Conservation (phyloP, 2,888 invertebrate species). For the Chrysodeixis includens region DNA sequence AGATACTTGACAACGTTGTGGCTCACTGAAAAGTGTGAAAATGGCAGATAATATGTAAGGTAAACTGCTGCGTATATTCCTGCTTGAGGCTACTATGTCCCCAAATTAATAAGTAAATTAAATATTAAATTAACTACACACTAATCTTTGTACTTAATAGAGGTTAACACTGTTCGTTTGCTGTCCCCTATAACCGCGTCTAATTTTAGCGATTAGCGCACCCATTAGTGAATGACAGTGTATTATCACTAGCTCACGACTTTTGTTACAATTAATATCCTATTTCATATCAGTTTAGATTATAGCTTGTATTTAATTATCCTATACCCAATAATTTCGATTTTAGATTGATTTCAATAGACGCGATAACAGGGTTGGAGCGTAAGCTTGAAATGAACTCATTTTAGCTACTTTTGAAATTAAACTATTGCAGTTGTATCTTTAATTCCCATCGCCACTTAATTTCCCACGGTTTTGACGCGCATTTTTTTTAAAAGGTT, state of each 20-base stretch:
- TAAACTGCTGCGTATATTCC: no score
- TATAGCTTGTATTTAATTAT: slow-evolving; percentile 6
- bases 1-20: no score
- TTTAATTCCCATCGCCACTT: no score
- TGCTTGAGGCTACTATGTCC: no score
- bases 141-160: not conserved
- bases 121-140: no score
- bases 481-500: no score
- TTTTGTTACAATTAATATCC: not conserved
- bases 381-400: not conserved
- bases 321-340: not conserved
- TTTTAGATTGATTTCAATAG: not conserved
- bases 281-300: not conserved
- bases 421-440: no score
- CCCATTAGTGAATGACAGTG: not conserved
- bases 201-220: not conserved
- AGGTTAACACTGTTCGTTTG: not conserved
- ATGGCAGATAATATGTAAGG: no score
- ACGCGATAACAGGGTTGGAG: not conserved
- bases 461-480: no score
- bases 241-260: slow-evolving; percentile 4
- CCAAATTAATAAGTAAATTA: not conserved
- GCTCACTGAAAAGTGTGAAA: no score
- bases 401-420: not conserved
- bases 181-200: not conserved